Percentiles rank a stretch among this genome's conserved stretches.
Evolutionary conservation across 2,797 vertebrate genomes (phyloP).

Genomic region (Ficedula albicollis): DNA sequence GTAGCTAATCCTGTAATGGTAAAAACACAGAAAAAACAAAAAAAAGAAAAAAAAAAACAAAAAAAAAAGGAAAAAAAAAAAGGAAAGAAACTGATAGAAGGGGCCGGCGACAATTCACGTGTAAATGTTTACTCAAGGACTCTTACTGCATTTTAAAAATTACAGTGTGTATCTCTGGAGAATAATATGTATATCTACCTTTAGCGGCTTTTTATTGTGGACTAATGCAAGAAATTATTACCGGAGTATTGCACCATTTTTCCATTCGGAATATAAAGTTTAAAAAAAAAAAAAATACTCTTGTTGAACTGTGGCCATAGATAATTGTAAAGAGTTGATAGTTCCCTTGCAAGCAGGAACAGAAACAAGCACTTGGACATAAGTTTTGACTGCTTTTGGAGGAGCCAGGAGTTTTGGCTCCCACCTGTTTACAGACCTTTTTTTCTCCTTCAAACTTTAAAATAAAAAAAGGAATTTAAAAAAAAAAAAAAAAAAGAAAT

Average conservation of each 20-base stretch:
- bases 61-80: slow-evolving; percentile 34
- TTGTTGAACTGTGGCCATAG: slow-evolving; percentile 90
- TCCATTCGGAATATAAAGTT: slow-evolving; percentile 79
- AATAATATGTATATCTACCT: slow-evolving; percentile 93
- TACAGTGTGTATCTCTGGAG: slow-evolving; percentile 90
- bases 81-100: slow-evolving; percentile 75
- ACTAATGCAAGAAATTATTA: slow-evolving; percentile 88
- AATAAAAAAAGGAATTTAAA: slow-evolving; percentile 68
- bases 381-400: slow-evolving; percentile 80
- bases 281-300: slow-evolving; percentile 73
- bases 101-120: slow-evolving; percentile 91
- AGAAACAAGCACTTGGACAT: slow-evolving; percentile 78
- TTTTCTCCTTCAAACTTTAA: slow-evolving; percentile 83
- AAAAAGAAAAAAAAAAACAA: background rate
- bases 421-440: slow-evolving; percentile 96
- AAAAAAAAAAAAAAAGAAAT: slow-evolving; percentile 61
- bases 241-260: slow-evolving; percentile 94
- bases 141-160: slow-evolving; percentile 80
- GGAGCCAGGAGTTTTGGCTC: slow-evolving; percentile 75
- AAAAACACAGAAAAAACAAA: slow-evolving; percentile 26
- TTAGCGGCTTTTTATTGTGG: slow-evolving; percentile 94
- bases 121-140: slow-evolving; percentile 99
- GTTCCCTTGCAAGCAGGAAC: slow-evolving; percentile 77
- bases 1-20: slow-evolving; percentile 82
- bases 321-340: slow-evolving; percentile 84